Evolutionary conservation across 2,797 vertebrate species (phyloP).

Genomic region (Limnodromus scolopaceus): DNA sequence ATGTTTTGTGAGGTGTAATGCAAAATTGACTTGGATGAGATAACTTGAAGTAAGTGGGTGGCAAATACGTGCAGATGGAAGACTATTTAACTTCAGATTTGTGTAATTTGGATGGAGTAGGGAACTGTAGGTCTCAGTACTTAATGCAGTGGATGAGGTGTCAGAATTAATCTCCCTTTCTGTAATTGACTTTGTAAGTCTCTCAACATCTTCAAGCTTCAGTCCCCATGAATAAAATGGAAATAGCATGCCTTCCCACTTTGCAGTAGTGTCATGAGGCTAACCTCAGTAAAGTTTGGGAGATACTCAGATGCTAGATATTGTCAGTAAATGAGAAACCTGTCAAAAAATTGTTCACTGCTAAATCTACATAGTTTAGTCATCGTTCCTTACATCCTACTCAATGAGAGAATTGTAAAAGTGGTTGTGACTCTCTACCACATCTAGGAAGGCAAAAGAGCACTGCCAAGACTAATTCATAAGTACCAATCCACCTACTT

Average conservation of each 20-base stretch:
- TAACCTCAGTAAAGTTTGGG: neutral
- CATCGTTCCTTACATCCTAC: conserved; percentile 45
- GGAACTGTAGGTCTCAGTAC: neutral
- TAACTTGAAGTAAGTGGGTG: conserved; percentile 45
- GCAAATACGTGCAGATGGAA: conserved; percentile 46
- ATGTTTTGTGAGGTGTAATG: conserved; percentile 19
- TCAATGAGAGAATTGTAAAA: conserved; percentile 3
- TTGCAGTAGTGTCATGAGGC: neutral
- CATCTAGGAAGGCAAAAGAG: conserved; percentile 22
- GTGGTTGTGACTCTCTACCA: conserved; percentile 14
- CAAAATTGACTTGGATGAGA: conserved; percentile 16
- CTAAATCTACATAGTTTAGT: conserved; percentile 48
- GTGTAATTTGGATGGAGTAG: conserved; percentile 18
- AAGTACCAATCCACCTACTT: conserved; percentile 39
- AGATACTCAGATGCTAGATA: neutral
- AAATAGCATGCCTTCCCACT: neutral
- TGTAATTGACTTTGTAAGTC: conserved; percentile 41
- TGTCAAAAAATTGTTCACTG: conserved; percentile 45
- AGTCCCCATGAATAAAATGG: neutral
- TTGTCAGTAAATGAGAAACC: conserved; percentile 21
- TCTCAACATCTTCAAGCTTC: conserved; percentile 27
- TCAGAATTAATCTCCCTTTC: conserved; percentile 46
- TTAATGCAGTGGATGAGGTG: conserved; percentile 1
- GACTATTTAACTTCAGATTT: conserved; percentile 22
- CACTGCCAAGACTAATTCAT: conserved; percentile 37